Base-by-base conservation (phyloP, 2,888 invertebrate genomes). In the Ophonus ardosiacus region DNA sequence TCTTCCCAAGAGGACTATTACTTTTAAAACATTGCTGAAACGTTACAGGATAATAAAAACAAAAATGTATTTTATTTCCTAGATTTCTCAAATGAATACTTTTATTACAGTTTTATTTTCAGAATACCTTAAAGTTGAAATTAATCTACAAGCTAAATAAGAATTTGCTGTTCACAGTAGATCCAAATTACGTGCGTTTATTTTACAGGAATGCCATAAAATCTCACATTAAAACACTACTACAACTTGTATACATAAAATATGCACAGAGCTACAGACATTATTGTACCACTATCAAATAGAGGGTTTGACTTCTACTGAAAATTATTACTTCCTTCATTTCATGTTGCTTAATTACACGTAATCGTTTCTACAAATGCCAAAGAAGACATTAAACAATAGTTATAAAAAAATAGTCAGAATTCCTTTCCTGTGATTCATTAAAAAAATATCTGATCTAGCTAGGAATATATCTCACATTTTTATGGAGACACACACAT, bases 71-170 rank as follows among this genome's bases (percentile, higher is more conserved):
- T 74, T 43, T 43, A 43, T 74, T 71, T 43, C 71, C 71, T 74
- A 74, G 71, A 74, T 74, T 74, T 74, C 71, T 74, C 71, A 74
- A 74, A 74, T 74, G 71, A 74, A 74, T 74, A 74, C 71, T 74
- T 74, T 74, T 74, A 74, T 74, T 74, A 74, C 43, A 43, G 71
- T 74, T 74, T 74, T 43, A 74, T 74, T 74, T 18, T 43, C 43
- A 17, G 43, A 74, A 74, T 74, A 74, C 43, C 40, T 74, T 74
- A 43, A 74, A 74, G 71, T 17, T 74, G 43, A 43, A 74, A 74
- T 74, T 74, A 74, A 74, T 74, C 71, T 43, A 40, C 43, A 43
- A 74, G 18, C 71, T 40, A 18, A 65, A 24, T 18, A 65, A 68
- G 31, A 68, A 40, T 7, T 38, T 38, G 40, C 8, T 74, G 71